Conservation (phyloP, 2,113 vertebrate genomes). For the Eulacestoma nigropectus region DNA sequence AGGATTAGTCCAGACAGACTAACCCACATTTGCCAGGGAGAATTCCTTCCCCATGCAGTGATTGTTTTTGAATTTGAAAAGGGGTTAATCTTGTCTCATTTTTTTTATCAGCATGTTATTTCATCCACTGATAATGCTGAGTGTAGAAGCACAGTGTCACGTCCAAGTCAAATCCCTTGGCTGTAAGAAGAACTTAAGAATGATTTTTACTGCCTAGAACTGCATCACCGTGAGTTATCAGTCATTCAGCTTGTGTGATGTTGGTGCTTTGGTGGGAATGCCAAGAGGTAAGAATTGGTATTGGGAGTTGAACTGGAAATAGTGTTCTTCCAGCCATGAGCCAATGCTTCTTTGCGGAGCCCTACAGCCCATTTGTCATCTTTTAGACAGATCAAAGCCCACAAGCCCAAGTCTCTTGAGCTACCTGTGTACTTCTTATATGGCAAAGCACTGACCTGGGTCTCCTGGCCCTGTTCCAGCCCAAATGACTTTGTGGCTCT, state of each 20-base stretch:
- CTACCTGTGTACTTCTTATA: background rate
- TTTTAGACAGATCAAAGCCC: background rate
- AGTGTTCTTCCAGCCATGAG: background rate
- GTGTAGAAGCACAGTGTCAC: background rate
- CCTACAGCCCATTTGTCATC: background rate
- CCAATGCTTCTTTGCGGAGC: background rate
- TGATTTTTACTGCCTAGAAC: background rate
- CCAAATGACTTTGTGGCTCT: background rate
- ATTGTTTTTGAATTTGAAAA: background rate
- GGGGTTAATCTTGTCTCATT: background rate
- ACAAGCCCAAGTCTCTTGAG: background rate
- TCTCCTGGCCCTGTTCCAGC: background rate
- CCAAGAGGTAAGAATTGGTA: background rate
- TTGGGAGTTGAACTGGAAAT: background rate
- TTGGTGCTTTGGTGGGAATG: background rate
- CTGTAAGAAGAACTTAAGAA: background rate
- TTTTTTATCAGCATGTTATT: background rate
- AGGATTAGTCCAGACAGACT: constrained; percentile 33
- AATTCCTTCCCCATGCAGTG: background rate
- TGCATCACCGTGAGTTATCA: background rate
- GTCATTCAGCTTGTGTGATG: background rate
- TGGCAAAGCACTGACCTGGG: background rate
- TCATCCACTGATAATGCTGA: background rate
- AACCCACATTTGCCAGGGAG: background rate
- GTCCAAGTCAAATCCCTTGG: background rate